Evolutionary conservation across 2,888 invertebrate species (phyloP).

Genomic region (Labia minor): DNA sequence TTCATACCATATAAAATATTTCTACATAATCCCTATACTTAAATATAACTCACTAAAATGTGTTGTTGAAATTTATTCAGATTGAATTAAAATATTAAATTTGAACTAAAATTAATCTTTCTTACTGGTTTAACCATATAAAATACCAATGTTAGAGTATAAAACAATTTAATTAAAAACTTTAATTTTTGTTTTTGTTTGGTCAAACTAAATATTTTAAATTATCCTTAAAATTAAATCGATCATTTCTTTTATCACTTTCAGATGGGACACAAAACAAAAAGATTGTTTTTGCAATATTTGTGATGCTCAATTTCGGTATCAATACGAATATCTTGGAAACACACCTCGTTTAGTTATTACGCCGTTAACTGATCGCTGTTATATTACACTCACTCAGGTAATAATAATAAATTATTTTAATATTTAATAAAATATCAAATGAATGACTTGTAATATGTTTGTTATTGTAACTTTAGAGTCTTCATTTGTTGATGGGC

Average conservation of each 20-base stretch:
- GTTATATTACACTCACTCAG: constrained; percentile 89
- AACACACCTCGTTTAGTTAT: constrained; percentile 89
- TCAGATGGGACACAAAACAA: constrained; percentile 65
- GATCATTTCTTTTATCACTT: background rate
- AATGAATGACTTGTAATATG: constrained; percentile 21
- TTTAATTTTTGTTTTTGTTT: no score
- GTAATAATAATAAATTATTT: constrained; percentile 32
- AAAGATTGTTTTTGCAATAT: constrained; percentile 86
- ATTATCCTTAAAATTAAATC: no score
- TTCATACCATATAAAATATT: no score
- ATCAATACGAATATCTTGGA: constrained; percentile 88
- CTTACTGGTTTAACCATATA: no score
- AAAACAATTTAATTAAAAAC: no score
- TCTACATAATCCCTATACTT: no score
- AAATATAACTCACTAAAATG: no score
- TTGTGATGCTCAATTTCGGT: constrained; percentile 85
- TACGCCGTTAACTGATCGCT: constrained; percentile 88
- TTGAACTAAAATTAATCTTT: no score
- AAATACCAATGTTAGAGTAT: no score
- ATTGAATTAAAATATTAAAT: no score
- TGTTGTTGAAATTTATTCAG: no score
- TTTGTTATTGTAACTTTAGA: constrained; percentile 38
- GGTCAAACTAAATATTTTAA: no score
- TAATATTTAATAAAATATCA: background rate
- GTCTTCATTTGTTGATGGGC: constrained; percentile 85